Base-by-base conservation (phyloP, 2,797 vertebrate genomes). In the Oophaga sylvatica region DNA sequence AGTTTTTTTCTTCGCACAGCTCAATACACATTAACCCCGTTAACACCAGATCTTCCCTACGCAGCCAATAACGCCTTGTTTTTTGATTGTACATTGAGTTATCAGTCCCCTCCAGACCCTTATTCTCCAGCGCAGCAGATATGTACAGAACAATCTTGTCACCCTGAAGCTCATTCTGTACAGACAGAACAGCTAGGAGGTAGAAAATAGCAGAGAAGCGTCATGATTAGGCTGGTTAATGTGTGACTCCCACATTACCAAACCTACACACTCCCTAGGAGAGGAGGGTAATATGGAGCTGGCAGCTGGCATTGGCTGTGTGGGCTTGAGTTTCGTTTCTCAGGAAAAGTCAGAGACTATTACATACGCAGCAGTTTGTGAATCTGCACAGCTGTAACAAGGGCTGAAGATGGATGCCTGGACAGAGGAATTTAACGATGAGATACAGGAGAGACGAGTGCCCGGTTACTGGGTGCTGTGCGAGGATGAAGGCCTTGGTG, bases 381-480 rank as follows among this genome's bases (percentile, higher is more conserved):
- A 11, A 20, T 7, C 71, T 8, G 13, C 19, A 10, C 59, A 41
- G 5, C 19, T 62, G 60, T 41, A 8, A n/a, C 13, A 48, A 15
- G 20, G 56, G 62, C 11, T 53, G 60, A 87, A 67, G 16, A 87
- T 87, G 81, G 56, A 29, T 2, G 20, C 13, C 13, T 88, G 87
- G 76, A 16, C 35, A 73, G 59, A 56, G 1, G 65, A 41, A 10
- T 88, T 88, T 80, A 1, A 53, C 56, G 5, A 12, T 22, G 35
- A 26, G 10, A 80, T 84, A 31, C 57, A 80, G 19, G 87, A 84
- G 17, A 22, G 26, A 7, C 8, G 5, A 17, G 15, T 84, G 5
- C 67, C 29, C 22, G 53, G 73, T 63, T 0, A 6, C 0, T 88
- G 87, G 87, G 53, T 1, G 20, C 17, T 88, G 7, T 11, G 13